Percentiles rank a stretch among this genome's conserved stretches.
phyloP scores from a whole-genome alignment of 2,797 vertebrate genomes.

The Acropternis orthonyx region DNA sequence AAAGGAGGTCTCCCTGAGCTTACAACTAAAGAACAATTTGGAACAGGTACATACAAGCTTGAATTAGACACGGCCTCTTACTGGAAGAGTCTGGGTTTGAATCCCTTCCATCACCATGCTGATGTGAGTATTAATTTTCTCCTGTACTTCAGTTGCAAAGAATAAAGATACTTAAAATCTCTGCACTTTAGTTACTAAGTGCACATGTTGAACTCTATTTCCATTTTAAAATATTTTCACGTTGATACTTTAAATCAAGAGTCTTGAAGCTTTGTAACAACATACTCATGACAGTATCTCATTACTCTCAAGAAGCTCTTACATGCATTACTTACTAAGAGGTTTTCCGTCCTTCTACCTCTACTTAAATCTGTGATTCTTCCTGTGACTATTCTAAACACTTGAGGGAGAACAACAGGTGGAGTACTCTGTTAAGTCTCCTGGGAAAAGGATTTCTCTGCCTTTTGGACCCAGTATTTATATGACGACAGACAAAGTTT shows the following conservation, averaged over 20 bases:
- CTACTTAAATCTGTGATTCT: background rate
- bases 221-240: background rate
- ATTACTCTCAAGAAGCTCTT: background rate
- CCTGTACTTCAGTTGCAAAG: background rate
- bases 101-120: constrained; percentile 81
- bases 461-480: background rate
- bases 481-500: background rate
- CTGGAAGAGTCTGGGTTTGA: constrained; percentile 79
- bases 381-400: background rate
- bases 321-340: background rate
- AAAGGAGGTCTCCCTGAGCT: constrained; percentile 79
- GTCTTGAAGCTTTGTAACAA: background rate
- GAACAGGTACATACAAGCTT: constrained; percentile 81
- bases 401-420: background rate
- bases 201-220: background rate
- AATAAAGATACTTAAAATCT: background rate
- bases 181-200: background rate
- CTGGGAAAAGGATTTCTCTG: background rate
- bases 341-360: background rate
- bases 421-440: background rate
- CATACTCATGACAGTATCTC: background rate
- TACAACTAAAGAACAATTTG: constrained; percentile 78
- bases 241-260: background rate
- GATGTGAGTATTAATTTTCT: constrained; percentile 78
- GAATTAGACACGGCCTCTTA: constrained; percentile 84